Evolutionary conservation across 1,140 invertebrate species (phyloP), one percentile per base, ranked within the genome.

Genomic region (Reticulitermes speratus): DNA sequence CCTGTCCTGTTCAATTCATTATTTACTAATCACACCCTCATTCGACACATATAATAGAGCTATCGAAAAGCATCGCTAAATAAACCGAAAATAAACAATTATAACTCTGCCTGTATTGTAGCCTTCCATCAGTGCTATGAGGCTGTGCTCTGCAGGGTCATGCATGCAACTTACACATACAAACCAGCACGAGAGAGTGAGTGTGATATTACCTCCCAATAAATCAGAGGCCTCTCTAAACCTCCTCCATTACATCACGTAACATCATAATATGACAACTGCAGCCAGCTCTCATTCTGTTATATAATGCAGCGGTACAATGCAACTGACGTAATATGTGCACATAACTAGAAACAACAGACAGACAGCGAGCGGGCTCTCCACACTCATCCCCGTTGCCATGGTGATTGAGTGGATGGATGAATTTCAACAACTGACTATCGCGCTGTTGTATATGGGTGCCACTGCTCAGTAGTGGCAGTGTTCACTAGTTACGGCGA

Each of bases 371-470:
- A 21, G 52, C 52, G 14, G 19, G 19, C 52, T 25, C 25, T 75
- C 25, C 65, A 75, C 65, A 75, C 65, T 75, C 65, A 75, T 75
- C 65, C 59, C 25, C 65, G 65, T 75, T 14, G n/a, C 65, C 65
- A 75, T 75, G 65, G 65, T 75, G 65, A 75, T 75, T 75, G 65
- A 75, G 65, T 75, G 65, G 65, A 25, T 75, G 65, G 65, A 75
- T 75, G 65, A 75, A 25, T 75, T 75, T 75, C 65, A 75, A 75
- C 65, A 75, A 75, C 65, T 75, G 65, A 75, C 25, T n/a, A 30
- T 14, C 65, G n/a, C 65, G 25, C 7, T 75, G 65, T 75, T 75
- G 25, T 75, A 6, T 75, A 16, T 75, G 65, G 65, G 65, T 30
- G 16, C 7, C 25, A 75, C 65, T 30, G 65, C 65, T 75, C n/a